Evolutionary conservation across 2,797 vertebrate species (phyloP).

Genomic region (Acanthurus leucopareius): DNA sequence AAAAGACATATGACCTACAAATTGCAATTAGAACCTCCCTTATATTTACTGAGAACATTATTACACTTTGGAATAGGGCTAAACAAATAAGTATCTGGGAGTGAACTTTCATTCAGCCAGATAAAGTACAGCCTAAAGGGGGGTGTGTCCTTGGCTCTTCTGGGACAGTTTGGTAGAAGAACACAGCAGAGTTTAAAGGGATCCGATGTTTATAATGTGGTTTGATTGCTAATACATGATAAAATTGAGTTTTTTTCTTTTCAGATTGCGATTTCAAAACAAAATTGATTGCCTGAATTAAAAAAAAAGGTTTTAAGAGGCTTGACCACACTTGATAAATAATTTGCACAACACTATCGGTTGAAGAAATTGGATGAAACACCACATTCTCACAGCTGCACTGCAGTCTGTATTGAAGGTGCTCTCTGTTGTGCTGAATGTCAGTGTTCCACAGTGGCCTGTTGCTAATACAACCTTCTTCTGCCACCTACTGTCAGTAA

Average conservation of each 20-base stretch:
- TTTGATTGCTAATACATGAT: not conserved
- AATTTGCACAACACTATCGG: not conserved
- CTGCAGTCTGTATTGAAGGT: not conserved
- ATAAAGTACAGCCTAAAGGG: conserved; percentile 3
- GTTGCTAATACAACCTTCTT: conserved; percentile 18
- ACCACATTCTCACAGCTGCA: not conserved
- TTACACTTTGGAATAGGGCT: not conserved
- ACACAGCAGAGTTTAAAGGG: not conserved
- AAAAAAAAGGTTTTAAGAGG: not conserved
- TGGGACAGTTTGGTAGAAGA: not conserved
- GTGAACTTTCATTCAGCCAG: not conserved
- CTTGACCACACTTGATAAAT: not conserved
- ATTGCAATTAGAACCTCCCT: not conserved
- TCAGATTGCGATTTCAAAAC: not conserved
- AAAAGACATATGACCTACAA: not conserved
- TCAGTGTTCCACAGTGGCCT: not conserved
- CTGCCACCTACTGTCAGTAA: conserved; percentile 59
- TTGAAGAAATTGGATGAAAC: not conserved
- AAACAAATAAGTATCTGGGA: not conserved
- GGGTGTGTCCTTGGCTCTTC: not conserved
- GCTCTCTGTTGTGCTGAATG: not conserved
- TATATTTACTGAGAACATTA: not conserved
- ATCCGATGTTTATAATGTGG: not conserved
- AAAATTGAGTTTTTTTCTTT: not conserved
- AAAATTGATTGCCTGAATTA: not conserved